A percentile compares a stretch with the other conserved stretches of the same genome.
Conservation (phyloP, 2,113 vertebrate species). For the Gavialis gangeticus region DNA sequence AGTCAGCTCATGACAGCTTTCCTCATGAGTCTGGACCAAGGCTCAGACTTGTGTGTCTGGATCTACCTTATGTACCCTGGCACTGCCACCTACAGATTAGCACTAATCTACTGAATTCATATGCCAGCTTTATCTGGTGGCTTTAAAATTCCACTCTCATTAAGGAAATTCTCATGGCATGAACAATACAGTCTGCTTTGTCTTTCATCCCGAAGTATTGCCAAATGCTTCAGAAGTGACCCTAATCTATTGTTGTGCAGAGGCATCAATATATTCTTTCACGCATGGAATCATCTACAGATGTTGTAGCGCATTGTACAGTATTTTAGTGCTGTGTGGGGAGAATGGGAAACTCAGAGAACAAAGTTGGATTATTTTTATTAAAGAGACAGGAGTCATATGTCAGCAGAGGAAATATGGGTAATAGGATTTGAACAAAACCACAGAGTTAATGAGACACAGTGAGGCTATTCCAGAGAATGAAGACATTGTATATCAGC, state of each 20-base stretch:
- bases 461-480: neutral
- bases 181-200: neutral
- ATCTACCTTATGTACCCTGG: too few relatives aligned
- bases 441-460: neutral
- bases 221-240: conserved; percentile 33
- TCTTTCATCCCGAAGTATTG: neutral
- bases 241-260: neutral
- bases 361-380: neutral
- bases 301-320: neutral
- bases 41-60: too few relatives aligned
- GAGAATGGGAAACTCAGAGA: neutral
- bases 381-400: neutral
- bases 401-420: neutral
- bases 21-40: too few relatives aligned
- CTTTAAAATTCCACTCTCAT: neutral
- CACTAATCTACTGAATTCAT: neutral
- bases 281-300: neutral
- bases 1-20: too few relatives aligned
- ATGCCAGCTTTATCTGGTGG: neutral
- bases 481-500: neutral
- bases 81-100: too few relatives aligned
- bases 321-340: neutral
- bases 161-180: neutral
- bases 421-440: neutral
- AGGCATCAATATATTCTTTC: neutral